These are phyloP conservation scores for silkworm (Bombyx mori) DNA, from an alignment of 1,140 invertebrate species.

Conservation along the genomic window DNA sequence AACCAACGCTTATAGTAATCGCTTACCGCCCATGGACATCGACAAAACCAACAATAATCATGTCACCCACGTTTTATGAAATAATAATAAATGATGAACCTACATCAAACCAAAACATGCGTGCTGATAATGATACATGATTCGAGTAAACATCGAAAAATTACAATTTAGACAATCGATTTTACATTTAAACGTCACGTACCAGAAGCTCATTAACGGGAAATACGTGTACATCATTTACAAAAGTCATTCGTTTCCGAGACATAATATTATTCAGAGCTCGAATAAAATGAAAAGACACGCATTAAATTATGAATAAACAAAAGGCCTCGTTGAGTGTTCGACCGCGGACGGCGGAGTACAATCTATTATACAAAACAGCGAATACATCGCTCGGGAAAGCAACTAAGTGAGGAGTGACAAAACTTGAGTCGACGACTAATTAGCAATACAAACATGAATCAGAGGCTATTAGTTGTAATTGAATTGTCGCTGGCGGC, in stretches of 20 bases:
- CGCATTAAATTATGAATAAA: constrained; percentile 40
- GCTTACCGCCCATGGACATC: too few relatives aligned
- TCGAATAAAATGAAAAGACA: constrained; percentile 29
- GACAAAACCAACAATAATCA: too few relatives aligned
- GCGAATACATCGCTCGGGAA: constrained; percentile 30
- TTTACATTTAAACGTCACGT: too few relatives aligned
- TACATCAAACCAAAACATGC: too few relatives aligned
- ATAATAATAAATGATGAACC: too few relatives aligned
- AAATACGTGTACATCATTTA: constrained; percentile 5
- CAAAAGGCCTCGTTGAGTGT: constrained; percentile 36
- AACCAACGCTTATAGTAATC: too few relatives aligned
- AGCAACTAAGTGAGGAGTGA: constrained; percentile 58
- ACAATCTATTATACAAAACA: constrained; percentile 54
- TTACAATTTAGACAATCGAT: too few relatives aligned
- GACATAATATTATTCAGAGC: constrained; percentile 7
- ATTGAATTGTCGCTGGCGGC: constrained; percentile 64
- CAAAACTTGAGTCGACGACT: constrained; percentile 65
- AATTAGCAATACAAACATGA: constrained; percentile 71
- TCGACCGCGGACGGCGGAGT: constrained; percentile 28
- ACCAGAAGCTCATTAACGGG: constrained; percentile 3
- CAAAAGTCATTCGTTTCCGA: constrained; percentile 8
- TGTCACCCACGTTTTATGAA: too few relatives aligned
- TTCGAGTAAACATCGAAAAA: too few relatives aligned
- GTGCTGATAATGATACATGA: too few relatives aligned
- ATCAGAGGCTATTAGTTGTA: constrained; percentile 70